phyloP scores from a whole-genome alignment of 2,113 vertebrate species.

The Macrotis lagotis region DNA sequence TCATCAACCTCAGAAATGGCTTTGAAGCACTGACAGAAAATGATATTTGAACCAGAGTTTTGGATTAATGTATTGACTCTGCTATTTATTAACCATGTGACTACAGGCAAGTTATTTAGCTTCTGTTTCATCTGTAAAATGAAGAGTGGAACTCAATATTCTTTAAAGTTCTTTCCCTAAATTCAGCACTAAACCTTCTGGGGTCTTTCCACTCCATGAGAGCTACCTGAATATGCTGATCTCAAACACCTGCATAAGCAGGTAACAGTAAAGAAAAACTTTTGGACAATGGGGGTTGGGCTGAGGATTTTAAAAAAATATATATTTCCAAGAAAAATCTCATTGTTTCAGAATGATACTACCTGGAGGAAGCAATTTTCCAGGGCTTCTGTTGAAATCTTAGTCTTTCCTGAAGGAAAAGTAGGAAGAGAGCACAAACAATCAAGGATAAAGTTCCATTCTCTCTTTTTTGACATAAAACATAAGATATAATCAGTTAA shows the following conservation, averaged over 20 bases:
- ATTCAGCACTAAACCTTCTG: neutral
- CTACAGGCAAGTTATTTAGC: neutral
- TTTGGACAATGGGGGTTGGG: neutral
- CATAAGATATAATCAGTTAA: neutral
- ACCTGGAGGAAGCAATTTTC: neutral
- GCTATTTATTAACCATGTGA: neutral
- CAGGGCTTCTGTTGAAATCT: neutral
- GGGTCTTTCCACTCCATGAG: neutral
- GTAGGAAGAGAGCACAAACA: neutral
- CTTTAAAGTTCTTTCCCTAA: neutral
- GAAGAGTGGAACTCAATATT: neutral
- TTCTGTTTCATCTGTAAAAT: neutral
- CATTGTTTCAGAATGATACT: neutral
- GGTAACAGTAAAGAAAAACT: neutral
- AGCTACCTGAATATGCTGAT: neutral
- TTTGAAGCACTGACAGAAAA: no score
- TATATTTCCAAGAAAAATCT: neutral
- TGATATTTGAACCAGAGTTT: no score
- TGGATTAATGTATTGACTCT: neutral
- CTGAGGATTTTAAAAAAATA: neutral
- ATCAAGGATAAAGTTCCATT: neutral
- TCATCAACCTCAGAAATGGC: neutral
- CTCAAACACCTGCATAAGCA: neutral
- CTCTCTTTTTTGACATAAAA: neutral
- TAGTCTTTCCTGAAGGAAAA: neutral